These are phyloP conservation scores for Aporrectodea caliginosa DNA, from an alignment of 1,140 invertebrate genomes.

Conservation along the genomic window DNA sequence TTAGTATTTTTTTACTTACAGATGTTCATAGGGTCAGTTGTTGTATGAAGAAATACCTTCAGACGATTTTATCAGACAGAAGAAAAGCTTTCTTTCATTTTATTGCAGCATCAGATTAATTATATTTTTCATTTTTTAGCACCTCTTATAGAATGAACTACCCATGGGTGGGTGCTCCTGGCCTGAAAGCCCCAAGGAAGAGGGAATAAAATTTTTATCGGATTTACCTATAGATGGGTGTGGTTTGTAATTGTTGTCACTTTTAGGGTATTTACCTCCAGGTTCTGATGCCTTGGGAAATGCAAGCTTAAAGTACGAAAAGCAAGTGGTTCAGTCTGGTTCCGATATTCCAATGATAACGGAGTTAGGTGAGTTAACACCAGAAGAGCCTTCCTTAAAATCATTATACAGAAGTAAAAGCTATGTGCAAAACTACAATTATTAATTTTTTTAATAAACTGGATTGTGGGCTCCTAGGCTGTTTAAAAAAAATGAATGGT, in stretches of 20 bases:
- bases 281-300: not conserved
- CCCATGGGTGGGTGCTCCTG: not conserved
- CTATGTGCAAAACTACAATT: no score
- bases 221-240: not conserved
- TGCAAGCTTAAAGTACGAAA: not conserved
- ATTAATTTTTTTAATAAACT: no score
- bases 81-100: not conserved
- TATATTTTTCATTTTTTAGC: not conserved
- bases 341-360: slow-evolving; percentile 35
- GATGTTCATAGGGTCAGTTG: no score
- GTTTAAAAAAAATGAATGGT: no score
- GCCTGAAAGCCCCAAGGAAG: no score
- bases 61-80: no score
- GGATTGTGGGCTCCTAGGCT: no score
- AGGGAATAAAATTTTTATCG: not conserved
- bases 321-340: slow-evolving; percentile 31
- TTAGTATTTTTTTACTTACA: no score
- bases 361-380: slow-evolving; percentile 36
- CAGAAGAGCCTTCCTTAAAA: no score
- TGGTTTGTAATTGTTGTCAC: not conserved
- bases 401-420: no score
- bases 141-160: not conserved
- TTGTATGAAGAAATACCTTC: no score
- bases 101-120: not conserved
- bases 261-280: not conserved